A percentile compares a stretch with the other conserved stretches of the same genome.
These are phyloP conservation scores for Sebastolobus alascanus DNA, from an alignment of 2,797 vertebrate species.

Conservation along the genomic window DNA sequence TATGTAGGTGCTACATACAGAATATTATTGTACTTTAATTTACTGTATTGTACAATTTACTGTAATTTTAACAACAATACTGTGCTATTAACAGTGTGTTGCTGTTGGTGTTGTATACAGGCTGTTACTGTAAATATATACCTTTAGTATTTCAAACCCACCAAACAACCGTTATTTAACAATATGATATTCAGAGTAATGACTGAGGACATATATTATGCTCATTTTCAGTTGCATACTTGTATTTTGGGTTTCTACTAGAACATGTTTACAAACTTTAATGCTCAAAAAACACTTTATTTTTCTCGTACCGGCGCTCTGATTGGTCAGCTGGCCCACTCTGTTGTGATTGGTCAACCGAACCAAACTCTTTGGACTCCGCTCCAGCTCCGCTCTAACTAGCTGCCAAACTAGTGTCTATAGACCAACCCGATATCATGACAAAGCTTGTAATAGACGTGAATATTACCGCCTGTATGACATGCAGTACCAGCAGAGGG, in stretches of 20 bases:
- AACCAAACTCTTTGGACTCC: too few relatives aligned
- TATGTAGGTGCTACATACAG: neutral
- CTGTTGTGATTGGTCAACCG: too few relatives aligned
- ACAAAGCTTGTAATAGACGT: too few relatives aligned
- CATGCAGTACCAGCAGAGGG: too few relatives aligned
- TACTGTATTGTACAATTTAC: neutral
- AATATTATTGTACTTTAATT: neutral
- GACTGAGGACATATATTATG: neutral
- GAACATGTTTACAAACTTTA: neutral
- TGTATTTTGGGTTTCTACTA: fast-evolving
- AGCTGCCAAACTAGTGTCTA: too few relatives aligned
- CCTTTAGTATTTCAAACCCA: neutral
- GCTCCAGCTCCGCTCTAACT: too few relatives aligned
- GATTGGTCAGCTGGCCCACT: too few relatives aligned
- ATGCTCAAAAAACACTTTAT: too few relatives aligned
- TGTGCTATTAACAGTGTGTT: neutral
- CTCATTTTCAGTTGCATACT: neutral
- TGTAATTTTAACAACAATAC: neutral
- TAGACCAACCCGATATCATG: too few relatives aligned
- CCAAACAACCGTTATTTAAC: neutral
- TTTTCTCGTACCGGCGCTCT: too few relatives aligned
- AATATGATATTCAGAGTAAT: neutral
- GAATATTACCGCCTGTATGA: too few relatives aligned
- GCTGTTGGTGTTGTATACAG: neutral
- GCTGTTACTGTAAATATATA: neutral